These are phyloP conservation scores for Cardinalis cardinalis DNA, from an alignment of 2,113 vertebrate species.

Conservation along the genomic window DNA sequence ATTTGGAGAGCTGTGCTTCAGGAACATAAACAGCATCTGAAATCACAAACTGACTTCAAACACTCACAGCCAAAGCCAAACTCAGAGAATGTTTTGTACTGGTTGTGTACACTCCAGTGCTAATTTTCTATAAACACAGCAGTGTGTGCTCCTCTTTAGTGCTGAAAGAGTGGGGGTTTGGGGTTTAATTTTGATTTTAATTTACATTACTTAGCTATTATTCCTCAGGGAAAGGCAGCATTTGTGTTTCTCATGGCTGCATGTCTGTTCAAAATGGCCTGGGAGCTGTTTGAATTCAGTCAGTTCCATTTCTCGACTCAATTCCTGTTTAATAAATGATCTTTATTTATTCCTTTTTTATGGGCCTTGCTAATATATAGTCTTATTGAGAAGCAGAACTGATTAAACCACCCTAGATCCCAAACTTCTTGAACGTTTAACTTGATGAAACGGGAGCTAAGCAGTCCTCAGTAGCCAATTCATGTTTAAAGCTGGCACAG, in stretches of 20 bases:
- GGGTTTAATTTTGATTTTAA: conserved; percentile 21
- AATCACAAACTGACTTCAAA: conserved; percentile 33
- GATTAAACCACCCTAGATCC: neutral
- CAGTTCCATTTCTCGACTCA: neutral
- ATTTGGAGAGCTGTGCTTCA: neutral
- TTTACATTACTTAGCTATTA: conserved; percentile 9
- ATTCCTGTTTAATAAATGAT: neutral
- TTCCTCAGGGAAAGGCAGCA: neutral
- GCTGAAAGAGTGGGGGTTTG: neutral
- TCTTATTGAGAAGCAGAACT: neutral
- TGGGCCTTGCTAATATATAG: neutral
- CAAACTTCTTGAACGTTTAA: neutral
- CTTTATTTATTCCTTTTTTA: neutral
- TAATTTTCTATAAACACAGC: conserved; percentile 47
- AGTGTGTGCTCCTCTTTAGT: conserved; percentile 25
- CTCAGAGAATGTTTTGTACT: neutral
- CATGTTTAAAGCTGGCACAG: neutral
- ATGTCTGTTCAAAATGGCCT: neutral
- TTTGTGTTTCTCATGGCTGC: neutral
- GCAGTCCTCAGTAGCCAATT: neutral
- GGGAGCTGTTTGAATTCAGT: neutral
- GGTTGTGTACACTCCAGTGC: conserved; percentile 15
- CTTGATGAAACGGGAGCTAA: neutral
- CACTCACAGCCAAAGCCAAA: conserved; percentile 27
- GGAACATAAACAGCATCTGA: conserved; percentile 59